A percentile compares a stretch with the other conserved stretches of the same genome.
phyloP scores from a whole-genome alignment of 2,888 invertebrate genomes.

The Macrophya annulata region DNA sequence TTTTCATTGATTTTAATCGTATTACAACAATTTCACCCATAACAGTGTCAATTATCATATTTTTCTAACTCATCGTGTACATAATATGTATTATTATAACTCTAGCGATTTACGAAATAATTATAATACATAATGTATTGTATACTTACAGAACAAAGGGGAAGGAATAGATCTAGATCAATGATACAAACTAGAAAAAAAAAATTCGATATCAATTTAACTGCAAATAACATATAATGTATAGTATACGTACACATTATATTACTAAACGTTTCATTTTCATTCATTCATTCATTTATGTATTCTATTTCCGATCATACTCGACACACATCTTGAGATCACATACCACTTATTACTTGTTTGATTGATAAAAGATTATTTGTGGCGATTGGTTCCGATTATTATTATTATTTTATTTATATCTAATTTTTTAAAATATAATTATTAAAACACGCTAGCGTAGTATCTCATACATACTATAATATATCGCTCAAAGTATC shows the following conservation, averaged over 20 bases:
- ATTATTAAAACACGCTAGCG: constrained; percentile 7
- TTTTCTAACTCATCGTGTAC: background rate
- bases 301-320: background rate
- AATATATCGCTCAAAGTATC: constrained; percentile 16
- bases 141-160: background rate
- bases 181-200: background rate
- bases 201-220: background rate
- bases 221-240: background rate
- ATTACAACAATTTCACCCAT: constrained; percentile 40
- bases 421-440: background rate
- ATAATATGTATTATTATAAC: background rate
- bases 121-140: background rate
- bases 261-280: constrained; percentile 1
- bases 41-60: background rate
- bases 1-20: constrained; percentile 34
- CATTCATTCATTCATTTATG: background rate
- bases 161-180: constrained; percentile 3
- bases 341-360: constrained; percentile 27
- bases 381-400: constrained; percentile 9
- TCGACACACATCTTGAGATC: constrained; percentile 23
- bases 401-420: background rate
- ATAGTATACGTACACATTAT: background rate
- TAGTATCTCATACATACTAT: background rate
- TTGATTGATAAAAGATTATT: background rate
- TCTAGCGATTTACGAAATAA: background rate